Conservation (phyloP, 2,797 vertebrate species). For the Gymnoscopelus microlampas region DNA sequence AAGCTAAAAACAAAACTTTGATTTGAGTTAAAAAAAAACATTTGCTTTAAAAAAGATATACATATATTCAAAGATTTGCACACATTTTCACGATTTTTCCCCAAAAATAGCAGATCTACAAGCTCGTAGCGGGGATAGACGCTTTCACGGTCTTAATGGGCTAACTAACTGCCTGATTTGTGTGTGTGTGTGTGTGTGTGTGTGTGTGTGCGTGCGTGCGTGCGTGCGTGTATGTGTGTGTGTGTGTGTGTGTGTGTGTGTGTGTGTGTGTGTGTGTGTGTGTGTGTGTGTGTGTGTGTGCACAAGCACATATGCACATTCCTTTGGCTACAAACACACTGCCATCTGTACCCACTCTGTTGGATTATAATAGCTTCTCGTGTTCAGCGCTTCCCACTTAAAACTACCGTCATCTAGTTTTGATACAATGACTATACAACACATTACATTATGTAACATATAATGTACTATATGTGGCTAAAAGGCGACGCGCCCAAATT, state of each 20-base stretch:
- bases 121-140: too few relatives aligned
- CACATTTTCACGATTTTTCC: too few relatives aligned
- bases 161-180: not conserved
- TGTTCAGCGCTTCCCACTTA: not conserved
- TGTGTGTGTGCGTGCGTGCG: slow-evolving; percentile 12
- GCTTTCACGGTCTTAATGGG: too few relatives aligned
- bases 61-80: too few relatives aligned
- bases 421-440: slow-evolving; percentile 21
- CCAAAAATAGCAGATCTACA: too few relatives aligned
- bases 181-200: not conserved
- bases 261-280: slow-evolving; percentile 9
- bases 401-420: slow-evolving; percentile 13
- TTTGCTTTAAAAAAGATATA: too few relatives aligned
- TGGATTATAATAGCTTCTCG: slow-evolving; percentile 9
- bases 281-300: slow-evolving; percentile 12
- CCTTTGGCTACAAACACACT: slow-evolving; percentile 18
- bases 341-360: slow-evolving; percentile 3
- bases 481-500: too few relatives aligned
- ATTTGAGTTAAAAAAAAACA: too few relatives aligned
- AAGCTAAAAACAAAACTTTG: too few relatives aligned
- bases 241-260: slow-evolving; percentile 11
- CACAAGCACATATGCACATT: slow-evolving; percentile 26
- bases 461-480: too few relatives aligned
- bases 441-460: slow-evolving; percentile 4
- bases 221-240: not conserved